phyloP scores from a whole-genome alignment of 2,113 vertebrate species.

The Paracanthobrama guichenoti region DNA sequence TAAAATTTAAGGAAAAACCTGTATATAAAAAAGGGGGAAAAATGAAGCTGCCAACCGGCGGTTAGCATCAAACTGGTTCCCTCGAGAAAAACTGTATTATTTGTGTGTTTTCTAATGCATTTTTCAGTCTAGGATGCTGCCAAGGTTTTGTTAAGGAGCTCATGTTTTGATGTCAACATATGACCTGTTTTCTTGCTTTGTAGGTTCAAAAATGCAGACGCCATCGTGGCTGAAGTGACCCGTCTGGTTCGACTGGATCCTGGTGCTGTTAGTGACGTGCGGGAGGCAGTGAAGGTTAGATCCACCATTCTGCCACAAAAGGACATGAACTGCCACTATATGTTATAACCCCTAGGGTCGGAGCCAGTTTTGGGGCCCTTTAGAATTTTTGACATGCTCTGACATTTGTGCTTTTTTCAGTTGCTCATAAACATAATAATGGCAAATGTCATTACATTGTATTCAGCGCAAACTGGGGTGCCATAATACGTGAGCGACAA shows the following conservation, averaged over 20 bases:
- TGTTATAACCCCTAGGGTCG: background rate
- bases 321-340: background rate
- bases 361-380: too few species aligned
- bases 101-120: background rate
- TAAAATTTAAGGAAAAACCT: too few species aligned
- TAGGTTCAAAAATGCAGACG: conserved; percentile 98
- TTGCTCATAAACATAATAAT: too few species aligned
- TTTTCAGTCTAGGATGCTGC: background rate
- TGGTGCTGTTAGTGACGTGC: conserved; percentile 90
- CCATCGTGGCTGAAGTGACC: conserved; percentile 94
- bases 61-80: too few species aligned
- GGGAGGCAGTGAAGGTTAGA: conserved; percentile 93
- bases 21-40: too few species aligned
- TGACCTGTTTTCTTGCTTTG: background rate
- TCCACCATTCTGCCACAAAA: background rate
- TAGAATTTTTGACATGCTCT: too few species aligned
- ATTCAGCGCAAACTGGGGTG: too few species aligned
- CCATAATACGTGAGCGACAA: too few species aligned
- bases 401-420: too few species aligned
- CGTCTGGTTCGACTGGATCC: conserved; percentile 94
- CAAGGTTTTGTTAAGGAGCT: background rate
- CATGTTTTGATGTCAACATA: background rate
- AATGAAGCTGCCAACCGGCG: too few species aligned
- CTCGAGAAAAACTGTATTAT: background rate
- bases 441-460: too few species aligned